These are phyloP conservation scores for Colinus virginianus DNA, from an alignment of 2,113 vertebrate species.

Conservation along the genomic window DNA sequence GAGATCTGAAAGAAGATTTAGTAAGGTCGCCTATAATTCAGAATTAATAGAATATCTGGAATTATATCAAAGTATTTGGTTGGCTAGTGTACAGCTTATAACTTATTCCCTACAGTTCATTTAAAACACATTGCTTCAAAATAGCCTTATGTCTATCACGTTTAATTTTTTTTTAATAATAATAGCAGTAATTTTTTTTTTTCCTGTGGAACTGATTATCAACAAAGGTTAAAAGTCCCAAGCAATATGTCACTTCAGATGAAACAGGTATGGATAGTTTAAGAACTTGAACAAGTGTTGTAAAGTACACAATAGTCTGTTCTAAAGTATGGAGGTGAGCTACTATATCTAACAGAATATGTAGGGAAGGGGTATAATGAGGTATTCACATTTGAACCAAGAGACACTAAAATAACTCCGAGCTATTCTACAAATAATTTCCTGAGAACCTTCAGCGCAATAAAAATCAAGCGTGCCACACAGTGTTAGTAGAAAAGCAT, in stretches of 20 bases:
- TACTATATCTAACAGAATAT: not conserved
- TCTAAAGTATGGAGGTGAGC: not conserved
- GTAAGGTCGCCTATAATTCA: slow-evolving; percentile 15
- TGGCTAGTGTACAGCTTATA: slow-evolving; percentile 9
- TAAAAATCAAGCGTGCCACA: not conserved
- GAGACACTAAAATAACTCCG: not conserved
- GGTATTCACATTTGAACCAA: not conserved
- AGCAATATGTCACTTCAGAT: not conserved
- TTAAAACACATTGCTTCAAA: slow-evolving; percentile 35
- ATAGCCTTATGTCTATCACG: not conserved
- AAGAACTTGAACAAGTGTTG: slow-evolving; percentile 2
- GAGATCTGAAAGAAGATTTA: slow-evolving; percentile 24
- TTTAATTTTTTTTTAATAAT: not conserved
- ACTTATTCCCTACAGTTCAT: slow-evolving; percentile 1
- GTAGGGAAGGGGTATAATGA: not conserved
- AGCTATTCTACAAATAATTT: not conserved
- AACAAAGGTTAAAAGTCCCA: slow-evolving; percentile 8
- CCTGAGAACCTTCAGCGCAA: not conserved
- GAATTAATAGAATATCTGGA: slow-evolving; percentile 39
- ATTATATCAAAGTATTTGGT: not conserved
- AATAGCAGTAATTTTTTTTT: not conserved
- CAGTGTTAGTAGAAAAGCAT: not conserved
- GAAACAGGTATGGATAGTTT: not conserved
- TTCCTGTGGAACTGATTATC: not conserved
- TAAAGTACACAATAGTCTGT: not conserved